Evolutionary conservation across 2,888 invertebrate genomes (phyloP), one percentile per base, ranked within the genome.

Genomic region (Diachrysia chrysitis): DNA sequence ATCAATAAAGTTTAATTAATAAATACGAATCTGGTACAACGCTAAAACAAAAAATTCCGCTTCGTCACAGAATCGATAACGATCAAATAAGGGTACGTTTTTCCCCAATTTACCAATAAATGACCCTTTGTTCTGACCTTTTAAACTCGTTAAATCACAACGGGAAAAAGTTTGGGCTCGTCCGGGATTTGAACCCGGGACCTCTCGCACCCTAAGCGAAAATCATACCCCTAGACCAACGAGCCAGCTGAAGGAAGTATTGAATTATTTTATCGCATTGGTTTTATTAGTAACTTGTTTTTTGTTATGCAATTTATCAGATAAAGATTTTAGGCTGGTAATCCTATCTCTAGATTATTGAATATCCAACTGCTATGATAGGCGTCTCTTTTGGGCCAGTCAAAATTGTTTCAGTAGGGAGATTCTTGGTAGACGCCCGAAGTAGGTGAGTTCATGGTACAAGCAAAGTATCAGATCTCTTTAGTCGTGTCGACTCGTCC

Each of bases 201-300:
- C 93, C 93, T 92, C 92, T 92, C 93, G 93, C 93, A 94, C 92
- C 94, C 92, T 91, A 93, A 94, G 93, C 93, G 93, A 93, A 93
- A 94, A 94, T 93, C 93, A 94, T 93, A 94, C 94, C 93, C 93
- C 93, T 94, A 93, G 94, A 95, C 94, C 93, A 94, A 93, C 93
- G 93, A 94, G 93, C 91, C 90, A 80, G 23, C 68, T 84, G 66
- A 21, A 0, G 0, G 10, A 0, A 1, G 12, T 0, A 0, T 2
- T 16, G 23, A 56, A 55, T 37, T 48, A 14, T 35, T 29, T 57
- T 51, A 51, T 51, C 21, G 3, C 42, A 32, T 42, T 42, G 0
- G 42, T 42, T 42, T 42, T 42, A n/a, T 42, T n/a, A 6, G n/a
- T 42, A n/a, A 6, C n/a, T 16, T 42, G 1, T 16, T n/a, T 42